These are phyloP conservation scores for Caradrina clavipalpis DNA, from an alignment of 2,888 invertebrate species.

Conservation along the genomic window DNA sequence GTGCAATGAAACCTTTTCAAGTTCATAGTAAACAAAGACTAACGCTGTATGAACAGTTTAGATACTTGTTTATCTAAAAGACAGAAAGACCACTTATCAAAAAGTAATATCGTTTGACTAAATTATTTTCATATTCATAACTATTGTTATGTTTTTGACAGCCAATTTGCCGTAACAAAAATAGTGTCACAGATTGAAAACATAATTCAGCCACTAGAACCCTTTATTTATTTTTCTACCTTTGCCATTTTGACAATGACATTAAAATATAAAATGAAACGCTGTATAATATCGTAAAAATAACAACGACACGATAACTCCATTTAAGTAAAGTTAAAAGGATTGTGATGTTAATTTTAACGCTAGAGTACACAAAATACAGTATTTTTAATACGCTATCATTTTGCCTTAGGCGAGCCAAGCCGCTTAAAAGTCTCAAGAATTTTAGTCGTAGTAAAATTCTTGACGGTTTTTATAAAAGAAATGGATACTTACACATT, in stretches of 20 bases:
- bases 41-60: no score
- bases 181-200: background rate
- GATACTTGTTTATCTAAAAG: background rate
- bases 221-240: slow-evolving; percentile 6
- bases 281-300: background rate
- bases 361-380: slow-evolving; percentile 12
- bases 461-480: slow-evolving; percentile 28
- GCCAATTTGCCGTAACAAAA: background rate
- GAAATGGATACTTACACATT: slow-evolving; percentile 21
- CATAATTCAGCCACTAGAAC: background rate
- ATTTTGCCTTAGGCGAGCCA: slow-evolving; percentile 20
- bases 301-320: slow-evolving; percentile 7
- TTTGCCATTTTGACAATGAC: background rate
- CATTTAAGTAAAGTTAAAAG: slow-evolving; percentile 27
- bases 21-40: no score
- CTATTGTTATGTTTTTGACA: background rate
- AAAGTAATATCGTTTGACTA: background rate
- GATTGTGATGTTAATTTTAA: slow-evolving; percentile 32
- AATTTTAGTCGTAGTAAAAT: slow-evolving; percentile 31
- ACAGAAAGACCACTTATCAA: background rate
- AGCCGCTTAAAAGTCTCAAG: slow-evolving; percentile 9
- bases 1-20: no score
- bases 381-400: slow-evolving; percentile 25
- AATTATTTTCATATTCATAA: background rate
- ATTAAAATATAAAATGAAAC: slow-evolving; percentile 5